These are phyloP conservation scores for Lasioglossum leucozonium DNA, from an alignment of 2,888 invertebrate species.

Conservation along the genomic window DNA sequence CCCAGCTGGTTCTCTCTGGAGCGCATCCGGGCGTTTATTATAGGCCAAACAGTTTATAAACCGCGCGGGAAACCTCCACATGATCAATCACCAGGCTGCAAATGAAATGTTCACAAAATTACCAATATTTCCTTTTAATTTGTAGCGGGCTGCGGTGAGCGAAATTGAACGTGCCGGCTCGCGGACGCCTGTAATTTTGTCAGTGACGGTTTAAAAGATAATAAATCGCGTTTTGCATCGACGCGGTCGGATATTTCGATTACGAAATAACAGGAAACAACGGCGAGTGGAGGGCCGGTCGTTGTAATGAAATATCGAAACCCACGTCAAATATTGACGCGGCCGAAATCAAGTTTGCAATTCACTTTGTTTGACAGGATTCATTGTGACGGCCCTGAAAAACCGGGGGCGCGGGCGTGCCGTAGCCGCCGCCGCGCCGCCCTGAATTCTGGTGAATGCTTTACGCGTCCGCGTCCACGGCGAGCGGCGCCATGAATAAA, in stretches of 20 bases:
- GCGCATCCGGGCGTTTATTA: background rate
- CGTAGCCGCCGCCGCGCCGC: background rate
- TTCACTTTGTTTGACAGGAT: slow-evolving; percentile 50
- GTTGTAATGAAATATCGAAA: slow-evolving; percentile 63
- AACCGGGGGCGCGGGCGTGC: slow-evolving; percentile 7
- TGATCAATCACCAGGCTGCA: background rate
- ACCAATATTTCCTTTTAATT: slow-evolving; percentile 21
- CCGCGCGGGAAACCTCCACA: background rate
- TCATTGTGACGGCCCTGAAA: slow-evolving; percentile 47
- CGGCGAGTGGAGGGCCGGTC: slow-evolving; percentile 6
- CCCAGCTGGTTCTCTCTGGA: background rate
- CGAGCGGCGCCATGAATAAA: slow-evolving; percentile 3
- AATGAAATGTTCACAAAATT: slow-evolving; percentile 3
- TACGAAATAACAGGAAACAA: slow-evolving; percentile 33
- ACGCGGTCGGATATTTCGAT: slow-evolving; percentile 34
- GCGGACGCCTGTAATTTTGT: background rate
- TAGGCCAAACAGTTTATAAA: background rate
- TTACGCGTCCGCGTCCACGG: background rate
- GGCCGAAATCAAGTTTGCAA: slow-evolving; percentile 54
- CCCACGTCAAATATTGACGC: slow-evolving; percentile 61
- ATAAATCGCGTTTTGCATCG: slow-evolving; percentile 29
- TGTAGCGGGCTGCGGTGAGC: background rate
- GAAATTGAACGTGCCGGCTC: background rate
- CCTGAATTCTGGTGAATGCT: slow-evolving; percentile 27
- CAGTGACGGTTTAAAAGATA: slow-evolving; percentile 5